These are phyloP conservation scores for Salpingus planirostris DNA, from an alignment of 2,888 invertebrate species.

Conservation along the genomic window DNA sequence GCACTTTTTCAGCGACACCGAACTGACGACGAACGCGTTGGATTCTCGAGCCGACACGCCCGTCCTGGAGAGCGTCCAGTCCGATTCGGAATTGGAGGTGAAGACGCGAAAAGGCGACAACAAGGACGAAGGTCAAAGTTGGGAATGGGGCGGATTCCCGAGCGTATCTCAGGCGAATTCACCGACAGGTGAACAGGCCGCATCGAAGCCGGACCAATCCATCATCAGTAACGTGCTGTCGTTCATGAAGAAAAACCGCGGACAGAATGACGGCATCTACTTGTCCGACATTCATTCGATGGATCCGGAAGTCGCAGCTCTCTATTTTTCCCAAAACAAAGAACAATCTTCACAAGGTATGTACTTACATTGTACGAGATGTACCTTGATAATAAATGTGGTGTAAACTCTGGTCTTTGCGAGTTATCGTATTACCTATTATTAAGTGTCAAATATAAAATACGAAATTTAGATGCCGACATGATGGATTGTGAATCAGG, in stretches of 20 bases:
- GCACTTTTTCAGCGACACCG: constrained; percentile 91
- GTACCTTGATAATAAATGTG: too few relatives aligned
- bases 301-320: constrained; percentile 84
- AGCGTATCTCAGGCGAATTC: constrained; percentile 31
- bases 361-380: not conserved
- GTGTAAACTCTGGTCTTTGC: constrained; percentile 8
- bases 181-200: constrained; percentile 24
- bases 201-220: constrained; percentile 44
- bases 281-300: constrained; percentile 84
- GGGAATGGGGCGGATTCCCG: constrained; percentile 89
- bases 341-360: constrained; percentile 6
- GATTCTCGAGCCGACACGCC: constrained; percentile 65
- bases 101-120: constrained; percentile 41
- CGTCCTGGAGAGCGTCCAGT: constrained; percentile 56
- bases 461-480: constrained; percentile 47
- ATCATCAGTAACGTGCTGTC: constrained; percentile 88
- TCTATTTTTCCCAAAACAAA: constrained; percentile 69
- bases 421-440: constrained; percentile 5
- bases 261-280: constrained; percentile 44
- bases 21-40: constrained; percentile 61
- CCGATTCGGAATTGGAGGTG: constrained; percentile 89
- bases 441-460: constrained; percentile 32
- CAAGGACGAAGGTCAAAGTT: constrained; percentile 51
- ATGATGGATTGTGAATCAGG: constrained; percentile 96
- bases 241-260: constrained; percentile 70